Conservation (phyloP, 2,888 invertebrate genomes). For the Caenorhabditis afra region DNA sequence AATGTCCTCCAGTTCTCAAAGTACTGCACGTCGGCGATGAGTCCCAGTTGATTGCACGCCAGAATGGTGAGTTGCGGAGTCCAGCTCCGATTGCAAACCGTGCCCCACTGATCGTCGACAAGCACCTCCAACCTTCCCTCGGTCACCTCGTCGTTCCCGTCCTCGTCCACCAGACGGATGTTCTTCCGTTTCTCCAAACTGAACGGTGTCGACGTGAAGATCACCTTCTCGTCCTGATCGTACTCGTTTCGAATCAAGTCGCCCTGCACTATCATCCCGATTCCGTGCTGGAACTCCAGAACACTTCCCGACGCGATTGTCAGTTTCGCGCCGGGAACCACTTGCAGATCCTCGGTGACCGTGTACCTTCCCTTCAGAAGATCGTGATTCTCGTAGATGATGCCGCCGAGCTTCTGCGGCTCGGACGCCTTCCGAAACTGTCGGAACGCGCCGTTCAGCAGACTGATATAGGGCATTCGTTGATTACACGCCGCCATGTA, state of each 20-base stretch:
- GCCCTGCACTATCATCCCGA: conserved; percentile 91
- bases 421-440: conserved; percentile 76
- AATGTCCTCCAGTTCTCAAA: conserved; percentile 84
- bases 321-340: conserved; percentile 92
- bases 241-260: conserved; percentile 76
- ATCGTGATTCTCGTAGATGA: conserved; percentile 89
- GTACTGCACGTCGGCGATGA: conserved; percentile 90
- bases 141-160: conserved; percentile 75
- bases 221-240: conserved; percentile 66
- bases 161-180: conserved; percentile 77
- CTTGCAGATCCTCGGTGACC: conserved; percentile 94
- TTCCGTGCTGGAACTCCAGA: conserved; percentile 90
- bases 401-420: conserved; percentile 84
- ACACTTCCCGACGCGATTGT: conserved; percentile 91
- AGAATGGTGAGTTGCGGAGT: conserved; percentile 92
- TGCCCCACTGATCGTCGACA: conserved; percentile 93
- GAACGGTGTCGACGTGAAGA: conserved; percentile 76
- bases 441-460: conserved; percentile 73
- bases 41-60: conserved; percentile 94
- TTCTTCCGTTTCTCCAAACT: conserved; percentile 62
- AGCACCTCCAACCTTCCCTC: conserved; percentile 90
- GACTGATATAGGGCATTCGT: conserved; percentile 88
- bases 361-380: conserved; percentile 87
- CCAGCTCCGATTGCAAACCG: conserved; percentile 97
- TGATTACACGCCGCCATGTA: conserved; percentile 92